These are phyloP conservation scores for Tupaia tana DNA, from an alignment of 2,113 vertebrate species.

Conservation along the genomic window DNA sequence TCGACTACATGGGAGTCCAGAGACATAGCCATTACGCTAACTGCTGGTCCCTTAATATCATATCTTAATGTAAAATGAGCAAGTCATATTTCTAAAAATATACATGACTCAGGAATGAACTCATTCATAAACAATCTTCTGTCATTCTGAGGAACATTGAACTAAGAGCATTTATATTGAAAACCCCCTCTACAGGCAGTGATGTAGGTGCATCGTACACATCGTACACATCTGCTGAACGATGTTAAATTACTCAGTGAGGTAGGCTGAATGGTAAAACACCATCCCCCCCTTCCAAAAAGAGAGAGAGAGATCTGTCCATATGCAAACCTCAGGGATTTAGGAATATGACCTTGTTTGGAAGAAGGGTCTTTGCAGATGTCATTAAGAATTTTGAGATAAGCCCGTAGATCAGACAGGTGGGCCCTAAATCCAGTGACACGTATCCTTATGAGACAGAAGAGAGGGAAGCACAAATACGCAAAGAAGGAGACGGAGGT, in stretches of 20 bases:
- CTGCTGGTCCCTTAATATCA: no score
- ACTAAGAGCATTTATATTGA: neutral
- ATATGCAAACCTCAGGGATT: neutral
- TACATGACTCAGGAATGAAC: conserved; percentile 26
- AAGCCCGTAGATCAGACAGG: neutral
- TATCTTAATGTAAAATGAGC: conserved; percentile 43
- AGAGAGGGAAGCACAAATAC: neutral
- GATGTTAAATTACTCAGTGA: neutral
- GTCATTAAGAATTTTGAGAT: neutral
- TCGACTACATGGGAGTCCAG: no score
- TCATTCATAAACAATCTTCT: conserved; percentile 18
- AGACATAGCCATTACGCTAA: no score
- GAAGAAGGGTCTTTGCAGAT: neutral
- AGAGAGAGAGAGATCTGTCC: no score
- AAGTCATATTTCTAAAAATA: conserved; percentile 55
- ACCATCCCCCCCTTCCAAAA: neutral
- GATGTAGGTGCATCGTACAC: neutral
- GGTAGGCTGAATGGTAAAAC: neutral
- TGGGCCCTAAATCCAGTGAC: neutral
- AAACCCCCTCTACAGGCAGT: neutral
- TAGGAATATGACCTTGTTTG: neutral
- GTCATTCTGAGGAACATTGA: conserved; percentile 1
- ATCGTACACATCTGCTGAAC: neutral
- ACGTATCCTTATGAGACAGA: neutral
- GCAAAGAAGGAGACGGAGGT: neutral